Base-by-base conservation (phyloP, 2,888 invertebrate genomes). In the Antitype chi region DNA sequence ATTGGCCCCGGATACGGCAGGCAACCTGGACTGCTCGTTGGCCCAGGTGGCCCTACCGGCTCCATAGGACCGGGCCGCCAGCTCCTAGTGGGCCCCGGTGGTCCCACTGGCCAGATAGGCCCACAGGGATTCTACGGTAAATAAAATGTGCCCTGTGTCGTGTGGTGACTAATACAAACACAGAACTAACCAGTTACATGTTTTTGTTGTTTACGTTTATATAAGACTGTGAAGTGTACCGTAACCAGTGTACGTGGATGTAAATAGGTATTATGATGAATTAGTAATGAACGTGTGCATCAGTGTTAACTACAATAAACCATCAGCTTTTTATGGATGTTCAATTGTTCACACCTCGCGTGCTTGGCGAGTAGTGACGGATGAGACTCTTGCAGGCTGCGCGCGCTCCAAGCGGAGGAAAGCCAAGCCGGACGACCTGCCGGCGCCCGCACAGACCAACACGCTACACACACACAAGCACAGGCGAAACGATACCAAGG, bases 21-120 rank as follows among this genome's bases (percentile, higher is more conserved):
- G 23, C 89, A 83, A 93, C 94, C 87, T 92, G 82, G 91, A 11
- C 57, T 97, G 62, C 89, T 90, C 20, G 89, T 96, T 1, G 97
- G 97, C 0, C 96, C 97, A 0, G 96, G 95, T 0, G 95, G 95
- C 11, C 94, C 94, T 4, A 93, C 93, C 0, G 94, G 93, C 1
- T 80, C 86, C 53, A 91, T 92, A 57, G 92, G 94, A 15, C 91
- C 92, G 28, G 82, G 89, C 28, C 89, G 92, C n/a, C 89, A 84
- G 28, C 64, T 92, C 20, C 81, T 91, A 15, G 88, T 89, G 9
- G 97, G 97, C 2, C 97, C 97, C 1, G 97, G 96, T 0, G 96
- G 96, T 2, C 95, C 95, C 38, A 94, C 94, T 0, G 96, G 95
- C 6, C 87, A 87, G 20, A 92, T 94, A 75, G 94, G 96, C 7